A percentile compares a stretch with the other conserved stretches of the same genome.
Evolutionary conservation across 2,797 vertebrate genomes (phyloP).

Genomic region (Gymnothorax javanicus): DNA sequence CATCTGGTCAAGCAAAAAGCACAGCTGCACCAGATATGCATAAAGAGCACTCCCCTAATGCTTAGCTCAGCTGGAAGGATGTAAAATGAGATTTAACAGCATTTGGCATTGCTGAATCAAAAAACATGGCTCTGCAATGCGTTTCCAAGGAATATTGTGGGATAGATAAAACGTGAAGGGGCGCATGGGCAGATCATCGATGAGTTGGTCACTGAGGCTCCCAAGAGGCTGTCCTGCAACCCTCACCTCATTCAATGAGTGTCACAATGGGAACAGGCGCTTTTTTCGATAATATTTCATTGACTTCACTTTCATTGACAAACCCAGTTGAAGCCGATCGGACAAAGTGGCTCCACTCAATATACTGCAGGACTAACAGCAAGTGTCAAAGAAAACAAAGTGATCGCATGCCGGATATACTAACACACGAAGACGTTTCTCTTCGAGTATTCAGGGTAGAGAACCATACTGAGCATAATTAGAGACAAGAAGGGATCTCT

Average conservation of each 20-base stretch:
- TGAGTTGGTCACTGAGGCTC: not conserved
- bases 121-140: not conserved
- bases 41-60: not conserved
- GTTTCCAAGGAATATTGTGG: not conserved
- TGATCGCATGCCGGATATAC: not conserved
- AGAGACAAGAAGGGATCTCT: not conserved
- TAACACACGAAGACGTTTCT: not conserved
- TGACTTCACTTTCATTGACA: slow-evolving; percentile 13
- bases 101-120: not conserved
- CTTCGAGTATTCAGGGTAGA: not conserved
- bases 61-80: not conserved
- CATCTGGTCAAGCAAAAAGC: not conserved
- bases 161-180: not conserved
- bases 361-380: slow-evolving; percentile 19
- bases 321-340: slow-evolving; percentile 27
- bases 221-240: not conserved
- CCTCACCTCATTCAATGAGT: slow-evolving; percentile 19
- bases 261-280: not conserved
- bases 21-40: not conserved
- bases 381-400: slow-evolving; percentile 15
- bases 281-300: slow-evolving; percentile 26
- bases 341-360: slow-evolving; percentile 15
- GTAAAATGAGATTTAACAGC: not conserved
- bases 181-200: not conserved
- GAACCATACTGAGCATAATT: not conserved